Evolutionary conservation across 30 jellyfish, hydroid and myxozoan genomes (phyloP).

Genomic region (Rhopilema esculentum): DNA sequence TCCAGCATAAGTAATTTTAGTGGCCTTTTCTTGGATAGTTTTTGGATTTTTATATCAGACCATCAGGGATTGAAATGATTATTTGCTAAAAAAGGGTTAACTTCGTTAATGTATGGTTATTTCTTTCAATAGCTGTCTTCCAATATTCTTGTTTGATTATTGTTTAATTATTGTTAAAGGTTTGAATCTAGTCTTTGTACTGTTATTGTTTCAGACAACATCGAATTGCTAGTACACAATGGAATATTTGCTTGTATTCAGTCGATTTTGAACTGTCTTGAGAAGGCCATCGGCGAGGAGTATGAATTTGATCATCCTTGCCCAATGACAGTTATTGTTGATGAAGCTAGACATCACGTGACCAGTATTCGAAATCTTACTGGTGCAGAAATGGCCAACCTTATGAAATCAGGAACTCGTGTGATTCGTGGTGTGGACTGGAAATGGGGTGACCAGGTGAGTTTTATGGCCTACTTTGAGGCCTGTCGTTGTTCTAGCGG

Average conservation of each 20-base stretch:
- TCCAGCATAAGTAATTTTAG: no score
- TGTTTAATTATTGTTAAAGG: no score
- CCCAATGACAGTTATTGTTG: slow-evolving; percentile 73
- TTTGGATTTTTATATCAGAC: no score
- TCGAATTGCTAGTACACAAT: slow-evolving; percentile 76
- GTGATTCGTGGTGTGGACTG: slow-evolving; percentile 95
- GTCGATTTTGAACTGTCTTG: slow-evolving; percentile 38
- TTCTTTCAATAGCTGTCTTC: no score
- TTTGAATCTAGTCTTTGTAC: neutral
- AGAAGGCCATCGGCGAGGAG: slow-evolving; percentile 41
- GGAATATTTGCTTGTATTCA: slow-evolving; percentile 77
- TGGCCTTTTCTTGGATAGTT: no score
- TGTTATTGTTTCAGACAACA: slow-evolving; percentile 60
- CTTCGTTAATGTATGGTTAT: no score
- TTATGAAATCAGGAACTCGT: slow-evolving; percentile 84
- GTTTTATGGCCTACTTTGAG: no score
- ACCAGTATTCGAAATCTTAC: slow-evolving; percentile 73
- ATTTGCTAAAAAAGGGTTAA: no score
- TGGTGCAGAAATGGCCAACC: slow-evolving; percentile 84
- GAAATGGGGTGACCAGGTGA: slow-evolving; percentile 98
- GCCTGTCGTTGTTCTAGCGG: no score
- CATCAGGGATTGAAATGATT: no score
- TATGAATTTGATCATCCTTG: slow-evolving; percentile 47
- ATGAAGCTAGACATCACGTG: slow-evolving; percentile 75
- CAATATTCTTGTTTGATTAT: no score